Evolutionary conservation across 2,797 vertebrate genomes (phyloP), one percentile per base, ranked within the genome.

Genomic region (Brachyalestes nurse): DNA sequence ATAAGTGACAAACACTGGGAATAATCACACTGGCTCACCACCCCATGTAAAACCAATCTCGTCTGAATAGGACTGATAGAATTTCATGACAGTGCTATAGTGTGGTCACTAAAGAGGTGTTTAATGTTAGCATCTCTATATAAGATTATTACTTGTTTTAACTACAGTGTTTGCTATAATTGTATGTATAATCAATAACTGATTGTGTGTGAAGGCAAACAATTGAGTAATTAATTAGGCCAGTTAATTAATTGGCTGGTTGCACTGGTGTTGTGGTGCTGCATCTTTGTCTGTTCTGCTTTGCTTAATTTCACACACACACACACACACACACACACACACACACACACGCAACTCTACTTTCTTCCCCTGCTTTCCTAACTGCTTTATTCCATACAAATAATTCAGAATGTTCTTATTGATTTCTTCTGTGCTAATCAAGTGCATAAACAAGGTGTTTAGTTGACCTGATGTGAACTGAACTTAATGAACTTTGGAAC

Each of bases 201-300:
- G 12, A 10, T 55, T 72, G 49, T 72, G 28, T 57, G 53, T 42
- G 8, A 70, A 19, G 40, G 38, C 34, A 42, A 65, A 12, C 25
- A 16, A 10, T 23, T 34, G 34, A 34, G 34, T 55, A 23, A 66
- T 77, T 21, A 60, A 60, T 47, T 34, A 1, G 12, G n/a, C 19
- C 17, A n/a, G 49, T 66, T 23, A 28, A 60, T 60, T 60, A 5
- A 12, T 58, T 58, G 58, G 55, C 6, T 69, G 60, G 64, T 61
- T 21, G 47, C 60, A 73, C 21, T 23, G 69, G 73, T 78, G 67
- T 42, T 73, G 75, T 82, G 80, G 66, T 81, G 80, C 80, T 77
- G 75, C 61, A 25, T 65, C 45, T 77, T 66, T 75, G 19, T 61
- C 23, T 53, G 61, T 40, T 60, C 16, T 66, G 28, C 49, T 55